These are phyloP conservation scores for Drosophila santomea DNA, from an alignment of 1,140 invertebrate genomes.

Conservation along the genomic window DNA sequence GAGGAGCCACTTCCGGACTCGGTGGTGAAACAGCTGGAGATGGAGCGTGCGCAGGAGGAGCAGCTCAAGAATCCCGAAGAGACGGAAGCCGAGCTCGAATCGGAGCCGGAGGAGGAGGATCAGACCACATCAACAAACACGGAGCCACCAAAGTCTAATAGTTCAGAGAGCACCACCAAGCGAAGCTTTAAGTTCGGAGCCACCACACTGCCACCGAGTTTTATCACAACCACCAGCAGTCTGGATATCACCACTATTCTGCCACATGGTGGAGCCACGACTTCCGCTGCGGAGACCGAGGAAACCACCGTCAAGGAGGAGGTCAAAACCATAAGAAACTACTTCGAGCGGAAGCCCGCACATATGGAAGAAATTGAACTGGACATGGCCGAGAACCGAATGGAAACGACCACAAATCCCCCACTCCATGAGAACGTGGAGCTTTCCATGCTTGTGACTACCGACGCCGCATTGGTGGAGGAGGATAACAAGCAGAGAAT, in stretches of 20 bases:
- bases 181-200: slow-evolving; percentile 2
- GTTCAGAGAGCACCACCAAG: background rate
- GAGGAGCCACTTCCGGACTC: slow-evolving; percentile 62
- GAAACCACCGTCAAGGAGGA: slow-evolving; percentile 11
- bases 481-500: background rate
- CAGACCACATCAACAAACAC: slow-evolving; percentile 7
- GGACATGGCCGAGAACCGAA: slow-evolving; percentile 26
- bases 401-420: slow-evolving; percentile 23
- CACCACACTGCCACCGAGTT: slow-evolving; percentile 1
- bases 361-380: background rate
- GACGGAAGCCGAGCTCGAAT: background rate
- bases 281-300: background rate
- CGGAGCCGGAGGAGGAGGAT: background rate
- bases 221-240: background rate
- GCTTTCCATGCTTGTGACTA: slow-evolving; percentile 10
- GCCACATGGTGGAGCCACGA: background rate
- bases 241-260: background rate
- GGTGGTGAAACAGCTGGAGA: slow-evolving; percentile 40
- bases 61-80: background rate
- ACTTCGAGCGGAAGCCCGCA: background rate
- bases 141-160: background rate
- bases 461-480: slow-evolving; percentile 1
- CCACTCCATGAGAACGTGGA: background rate
- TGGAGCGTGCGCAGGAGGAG: slow-evolving; percentile 22
- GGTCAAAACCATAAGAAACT: slow-evolving; percentile 2